Evolutionary conservation across 2,113 vertebrate genomes (phyloP).

Genomic region (Aegotheles bennettii): DNA sequence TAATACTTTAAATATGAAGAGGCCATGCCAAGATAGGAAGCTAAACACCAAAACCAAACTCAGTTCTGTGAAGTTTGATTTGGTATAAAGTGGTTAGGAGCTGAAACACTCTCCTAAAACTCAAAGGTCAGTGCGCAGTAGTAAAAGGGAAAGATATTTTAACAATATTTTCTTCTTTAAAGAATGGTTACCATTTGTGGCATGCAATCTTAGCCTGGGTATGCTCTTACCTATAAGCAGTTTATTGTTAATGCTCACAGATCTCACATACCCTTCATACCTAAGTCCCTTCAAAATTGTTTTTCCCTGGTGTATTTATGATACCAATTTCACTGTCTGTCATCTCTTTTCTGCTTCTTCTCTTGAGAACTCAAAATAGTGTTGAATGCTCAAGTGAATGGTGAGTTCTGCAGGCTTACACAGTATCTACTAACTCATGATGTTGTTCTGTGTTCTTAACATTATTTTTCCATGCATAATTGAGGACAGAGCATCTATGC

Average conservation of each 20-base stretch:
- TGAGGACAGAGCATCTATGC: background rate
- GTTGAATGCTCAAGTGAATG: background rate
- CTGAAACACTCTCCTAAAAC: background rate
- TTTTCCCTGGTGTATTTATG: background rate
- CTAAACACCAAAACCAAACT: background rate
- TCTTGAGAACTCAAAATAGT: background rate
- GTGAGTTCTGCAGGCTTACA: background rate
- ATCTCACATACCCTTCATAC: background rate
- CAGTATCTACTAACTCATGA: background rate
- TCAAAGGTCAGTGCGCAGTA: background rate
- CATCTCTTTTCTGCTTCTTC: background rate
- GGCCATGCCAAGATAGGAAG: background rate
- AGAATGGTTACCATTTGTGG: background rate
- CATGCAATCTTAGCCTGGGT: background rate
- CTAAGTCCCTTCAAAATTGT: background rate
- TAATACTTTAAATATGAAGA: background rate
- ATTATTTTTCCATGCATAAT: background rate
- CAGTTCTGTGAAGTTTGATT: background rate
- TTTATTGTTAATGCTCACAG: background rate
- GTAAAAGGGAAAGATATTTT: background rate
- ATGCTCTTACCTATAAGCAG: background rate
- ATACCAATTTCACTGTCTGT: background rate
- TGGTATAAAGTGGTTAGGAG: background rate
- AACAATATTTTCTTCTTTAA: background rate
- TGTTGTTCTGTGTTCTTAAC: background rate